phyloP scores from a whole-genome alignment of 2,888 invertebrate species.

The Augiades crinisus region DNA sequence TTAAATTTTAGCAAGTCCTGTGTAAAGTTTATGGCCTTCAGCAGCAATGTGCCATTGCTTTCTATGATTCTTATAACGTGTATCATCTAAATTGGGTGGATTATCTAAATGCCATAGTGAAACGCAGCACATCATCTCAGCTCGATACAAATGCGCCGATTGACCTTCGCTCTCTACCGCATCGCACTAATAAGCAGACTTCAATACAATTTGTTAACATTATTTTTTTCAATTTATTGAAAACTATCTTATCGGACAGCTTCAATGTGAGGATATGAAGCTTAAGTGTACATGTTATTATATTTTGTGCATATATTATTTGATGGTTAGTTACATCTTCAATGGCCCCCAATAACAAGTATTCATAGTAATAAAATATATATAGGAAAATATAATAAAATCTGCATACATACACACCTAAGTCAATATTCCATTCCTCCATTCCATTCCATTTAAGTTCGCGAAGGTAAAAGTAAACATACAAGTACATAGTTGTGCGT shows the following conservation, averaged over 20 bases:
- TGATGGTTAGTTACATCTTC: too few species aligned
- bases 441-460: too few species aligned
- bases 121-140: background rate
- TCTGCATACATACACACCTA: too few species aligned
- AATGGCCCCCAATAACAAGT: too few species aligned
- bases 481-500: conserved; percentile 16
- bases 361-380: too few species aligned
- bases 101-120: conserved; percentile 3
- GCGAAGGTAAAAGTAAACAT: conserved; percentile 6
- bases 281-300: too few species aligned
- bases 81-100: too few species aligned
- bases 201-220: conserved; percentile 1
- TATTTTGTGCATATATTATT: too few species aligned
- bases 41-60: background rate
- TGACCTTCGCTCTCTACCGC: conserved; percentile 1
- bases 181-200: conserved; percentile 1
- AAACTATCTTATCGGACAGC: background rate
- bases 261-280: too few species aligned
- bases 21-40: conserved; percentile 7
- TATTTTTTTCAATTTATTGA: conserved; percentile 8
- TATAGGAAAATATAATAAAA: too few species aligned
- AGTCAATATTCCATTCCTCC: too few species aligned
- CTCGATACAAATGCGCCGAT: conserved; percentile 13
- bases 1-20: too few species aligned
- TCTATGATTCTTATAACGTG: conserved; percentile 10